Evolutionary conservation across 2,797 vertebrate species (phyloP), one percentile per base, ranked within the genome.

Genomic region (Heliangelus exortis): DNA sequence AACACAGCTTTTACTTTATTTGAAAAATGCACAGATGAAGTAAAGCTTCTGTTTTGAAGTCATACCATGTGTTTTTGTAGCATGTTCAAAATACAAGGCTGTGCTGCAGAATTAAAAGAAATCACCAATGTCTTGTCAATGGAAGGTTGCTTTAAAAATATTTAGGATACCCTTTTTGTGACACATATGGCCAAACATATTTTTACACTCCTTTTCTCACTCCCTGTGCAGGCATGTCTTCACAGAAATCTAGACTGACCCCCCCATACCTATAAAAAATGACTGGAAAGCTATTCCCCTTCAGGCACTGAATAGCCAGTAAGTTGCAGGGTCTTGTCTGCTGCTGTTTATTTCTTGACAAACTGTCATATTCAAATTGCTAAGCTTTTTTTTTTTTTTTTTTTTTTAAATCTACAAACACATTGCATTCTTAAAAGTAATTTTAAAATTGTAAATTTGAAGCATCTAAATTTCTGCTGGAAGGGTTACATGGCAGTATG

Each of bases 341-440:
- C 81, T 95, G 65, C 92, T 55, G 54, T 95, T 96, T 96, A 84
- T 84, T 96, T 96, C 67, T 67, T 91, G 87, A 95, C 85, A 88
- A 92, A 90, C 80, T 87, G 62, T 90, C 84, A 78, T 91, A 71
- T 81, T 95, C 85, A 94, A 96, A 87, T 74, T 34, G 28, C 85
- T 78, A 87, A 83, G 9, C 29, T 68, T 39, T 51, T 45, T 45
- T 45, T 47, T 10, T 20, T 47, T 47, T 20, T 47, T n/a, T n/a
- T n/a, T n/a, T n/a, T 47, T 47, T 84, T 48, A 39, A 77, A 84
- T 87, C 43, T 94, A 19, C 22, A 53, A 87, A 47, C 13, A 36
- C 18, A 20, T 17, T 51, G 11, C 22, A 9, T 84, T 84, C 68
- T 41, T 74, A 33, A 29, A 48, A 82, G 47, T 34, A 0, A 14